Conservation (phyloP, 2,113 vertebrate genomes). For the Dromas ardeola region DNA sequence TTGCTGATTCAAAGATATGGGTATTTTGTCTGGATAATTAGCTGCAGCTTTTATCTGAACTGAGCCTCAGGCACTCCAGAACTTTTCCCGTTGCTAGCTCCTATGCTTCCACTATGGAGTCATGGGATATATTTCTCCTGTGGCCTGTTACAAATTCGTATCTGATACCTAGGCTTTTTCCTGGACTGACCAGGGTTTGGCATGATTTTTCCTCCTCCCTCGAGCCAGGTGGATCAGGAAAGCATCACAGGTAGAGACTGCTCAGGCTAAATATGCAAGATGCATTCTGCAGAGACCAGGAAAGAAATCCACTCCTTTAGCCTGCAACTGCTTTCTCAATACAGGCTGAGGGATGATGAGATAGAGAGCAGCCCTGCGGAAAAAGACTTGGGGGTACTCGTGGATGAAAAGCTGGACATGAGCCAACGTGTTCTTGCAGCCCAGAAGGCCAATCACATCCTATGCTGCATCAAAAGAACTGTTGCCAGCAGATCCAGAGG, state of each 20-base stretch:
- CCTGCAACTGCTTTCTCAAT: background rate
- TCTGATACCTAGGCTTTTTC: background rate
- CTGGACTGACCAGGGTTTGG: background rate
- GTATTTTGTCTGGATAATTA: slow-evolving; percentile 24
- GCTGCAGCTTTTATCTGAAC: slow-evolving; percentile 2
- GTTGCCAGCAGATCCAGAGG: no score
- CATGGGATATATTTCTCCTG: background rate
- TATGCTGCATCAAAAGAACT: no score
- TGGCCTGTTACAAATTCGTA: background rate
- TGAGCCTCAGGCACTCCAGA: background rate
- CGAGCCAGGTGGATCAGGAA: background rate
- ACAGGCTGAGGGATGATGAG: no score
- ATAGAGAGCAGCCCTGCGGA: no score
- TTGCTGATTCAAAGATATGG: slow-evolving; percentile 6
- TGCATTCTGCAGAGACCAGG: background rate
- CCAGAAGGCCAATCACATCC: no score
- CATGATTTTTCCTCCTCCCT: background rate
- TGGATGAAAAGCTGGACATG: no score
- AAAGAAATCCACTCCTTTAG: background rate
- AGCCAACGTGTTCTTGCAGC: no score
- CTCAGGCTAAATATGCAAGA: background rate
- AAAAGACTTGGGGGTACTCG: no score
- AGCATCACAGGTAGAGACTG: background rate
- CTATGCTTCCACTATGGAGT: background rate
- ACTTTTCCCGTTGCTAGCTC: background rate